Conservation (phyloP, 2,888 invertebrate genomes). For the Diaperis boleti region DNA sequence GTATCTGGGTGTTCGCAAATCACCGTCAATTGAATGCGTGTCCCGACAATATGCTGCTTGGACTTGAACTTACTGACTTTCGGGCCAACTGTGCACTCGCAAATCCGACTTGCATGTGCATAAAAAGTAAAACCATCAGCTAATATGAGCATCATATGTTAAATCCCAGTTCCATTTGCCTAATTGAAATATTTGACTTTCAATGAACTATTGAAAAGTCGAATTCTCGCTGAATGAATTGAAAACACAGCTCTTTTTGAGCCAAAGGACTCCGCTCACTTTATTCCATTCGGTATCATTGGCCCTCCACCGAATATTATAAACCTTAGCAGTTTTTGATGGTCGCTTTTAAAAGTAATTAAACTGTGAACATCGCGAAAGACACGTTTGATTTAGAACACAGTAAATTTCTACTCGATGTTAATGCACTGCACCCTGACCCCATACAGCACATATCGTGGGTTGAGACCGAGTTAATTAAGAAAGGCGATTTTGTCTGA, state of each 20-base stretch:
- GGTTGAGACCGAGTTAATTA: constrained; percentile 48
- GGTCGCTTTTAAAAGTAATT: constrained; percentile 42
- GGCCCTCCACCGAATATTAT: constrained; percentile 46
- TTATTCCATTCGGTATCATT: constrained; percentile 50
- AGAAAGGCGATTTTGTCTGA: constrained; percentile 51
- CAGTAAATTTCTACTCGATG: constrained; percentile 7
- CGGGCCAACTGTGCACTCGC: no score
- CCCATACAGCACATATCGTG: constrained; percentile 24
- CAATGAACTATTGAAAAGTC: constrained; percentile 63
- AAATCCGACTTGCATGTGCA: constrained; percentile 26
- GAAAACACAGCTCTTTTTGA: constrained; percentile 62
- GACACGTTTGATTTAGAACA: background rate
- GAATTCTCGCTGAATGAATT: constrained; percentile 62
- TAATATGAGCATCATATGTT: constrained; percentile 57
- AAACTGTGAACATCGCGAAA: constrained; percentile 5
- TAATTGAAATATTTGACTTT: constrained; percentile 66
- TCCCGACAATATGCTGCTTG: no score
- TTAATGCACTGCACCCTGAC: constrained; percentile 20
- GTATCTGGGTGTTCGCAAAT: no score
- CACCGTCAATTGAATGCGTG: no score
- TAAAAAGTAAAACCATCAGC: constrained; percentile 49
- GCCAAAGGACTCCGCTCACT: constrained; percentile 57
- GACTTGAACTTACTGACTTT: no score
- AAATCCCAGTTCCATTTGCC: constrained; percentile 64
- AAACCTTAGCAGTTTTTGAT: constrained; percentile 43